Percentiles rank a stretch among this genome's conserved stretches.
Evolutionary conservation across 1,140 invertebrate species (phyloP).

Genomic region (Magallana ariakensis): DNA sequence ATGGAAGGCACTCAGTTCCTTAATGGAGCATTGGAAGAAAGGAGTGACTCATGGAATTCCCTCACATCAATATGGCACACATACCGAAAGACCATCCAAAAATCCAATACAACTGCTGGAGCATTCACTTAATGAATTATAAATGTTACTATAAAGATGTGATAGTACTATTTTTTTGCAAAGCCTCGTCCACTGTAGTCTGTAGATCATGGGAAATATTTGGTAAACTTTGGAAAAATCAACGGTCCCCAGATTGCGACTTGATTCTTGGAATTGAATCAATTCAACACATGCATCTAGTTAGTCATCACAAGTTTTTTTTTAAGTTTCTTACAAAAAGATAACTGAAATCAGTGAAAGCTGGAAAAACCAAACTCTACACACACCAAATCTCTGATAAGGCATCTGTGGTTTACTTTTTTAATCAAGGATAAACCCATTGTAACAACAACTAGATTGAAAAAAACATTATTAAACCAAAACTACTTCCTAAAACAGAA

Average conservation of each 20-base stretch:
- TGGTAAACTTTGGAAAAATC: too few relatives aligned
- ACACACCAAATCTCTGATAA: neutral
- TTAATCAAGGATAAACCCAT: neutral
- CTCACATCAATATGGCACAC: neutral
- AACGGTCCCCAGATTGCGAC: too few relatives aligned
- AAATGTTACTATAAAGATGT: neutral
- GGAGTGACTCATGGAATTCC: neutral
- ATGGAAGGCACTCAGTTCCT: neutral
- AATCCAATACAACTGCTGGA: neutral
- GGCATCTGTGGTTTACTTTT: neutral
- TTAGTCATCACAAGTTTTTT: conserved; percentile 2
- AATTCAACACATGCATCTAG: conserved; percentile 2
- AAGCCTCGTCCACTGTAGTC: too few relatives aligned
- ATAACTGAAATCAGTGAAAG: conserved; percentile 25
- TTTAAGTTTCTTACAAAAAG: conserved; percentile 14
- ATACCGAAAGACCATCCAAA: neutral
- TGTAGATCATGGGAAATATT: too few relatives aligned
- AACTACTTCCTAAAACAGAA: conserved; percentile 20
- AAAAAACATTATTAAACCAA: neutral
- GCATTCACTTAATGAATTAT: conserved; percentile 11
- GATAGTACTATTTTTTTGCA: too few relatives aligned
- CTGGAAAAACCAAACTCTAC: neutral
- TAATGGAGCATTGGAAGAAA: neutral
- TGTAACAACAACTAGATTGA: neutral
- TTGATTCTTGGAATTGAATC: neutral